These are phyloP conservation scores for Drosophila bocqueti DNA, from an alignment of 1,140 invertebrate species.

Conservation along the genomic window DNA sequence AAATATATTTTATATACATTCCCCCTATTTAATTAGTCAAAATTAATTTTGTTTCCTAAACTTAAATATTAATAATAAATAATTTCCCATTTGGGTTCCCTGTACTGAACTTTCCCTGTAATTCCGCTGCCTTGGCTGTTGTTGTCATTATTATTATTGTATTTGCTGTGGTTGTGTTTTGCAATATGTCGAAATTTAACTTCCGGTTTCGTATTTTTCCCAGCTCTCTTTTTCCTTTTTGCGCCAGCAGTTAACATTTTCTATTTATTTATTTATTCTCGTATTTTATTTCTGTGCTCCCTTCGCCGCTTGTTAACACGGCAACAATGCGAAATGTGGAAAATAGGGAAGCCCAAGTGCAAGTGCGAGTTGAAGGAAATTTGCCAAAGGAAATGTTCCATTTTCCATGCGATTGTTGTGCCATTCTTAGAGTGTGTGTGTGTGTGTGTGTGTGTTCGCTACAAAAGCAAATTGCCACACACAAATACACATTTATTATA, in stretches of 20 bases:
- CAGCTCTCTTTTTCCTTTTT: neutral
- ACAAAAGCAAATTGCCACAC: slow-evolving; percentile 41
- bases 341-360: neutral
- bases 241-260: slow-evolving; percentile 48
- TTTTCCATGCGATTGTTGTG: slow-evolving; percentile 53
- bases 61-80: neutral
- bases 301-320: slow-evolving; percentile 45
- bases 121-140: slow-evolving; percentile 21
- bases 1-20: neutral
- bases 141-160: slow-evolving; percentile 34
- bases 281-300: slow-evolving; percentile 8
- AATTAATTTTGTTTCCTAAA: neutral
- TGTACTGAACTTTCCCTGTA: neutral
- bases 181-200: slow-evolving; percentile 75
- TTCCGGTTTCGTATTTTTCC: slow-evolving; percentile 44
- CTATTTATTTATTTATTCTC: slow-evolving; percentile 17
- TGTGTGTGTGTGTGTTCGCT: slow-evolving; percentile 1
- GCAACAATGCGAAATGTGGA: slow-evolving; percentile 19
- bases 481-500: neutral
- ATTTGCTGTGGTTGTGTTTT: slow-evolving; percentile 60
- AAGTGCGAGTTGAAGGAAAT: slow-evolving; percentile 54
- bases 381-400: slow-evolving; percentile 74
- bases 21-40: neutral
- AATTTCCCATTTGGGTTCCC: neutral
- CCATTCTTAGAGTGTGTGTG: slow-evolving; percentile 3